Percentiles rank a stretch among this genome's conserved stretches.
Conservation (phyloP, 2,888 invertebrate genomes). For the Panorpa germanica region DNA sequence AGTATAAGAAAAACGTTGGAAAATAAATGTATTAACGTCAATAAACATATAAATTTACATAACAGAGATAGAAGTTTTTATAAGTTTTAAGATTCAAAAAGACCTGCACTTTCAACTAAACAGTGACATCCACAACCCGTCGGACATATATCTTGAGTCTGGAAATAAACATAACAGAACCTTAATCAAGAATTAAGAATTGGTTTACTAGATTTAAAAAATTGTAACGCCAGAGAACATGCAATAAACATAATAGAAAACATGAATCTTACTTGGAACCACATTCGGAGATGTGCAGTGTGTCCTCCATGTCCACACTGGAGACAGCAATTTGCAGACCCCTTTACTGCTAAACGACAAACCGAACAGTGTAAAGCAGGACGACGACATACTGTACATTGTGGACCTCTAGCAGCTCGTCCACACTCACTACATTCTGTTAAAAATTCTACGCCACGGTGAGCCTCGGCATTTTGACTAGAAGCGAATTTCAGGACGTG, state of each 20-base stretch:
- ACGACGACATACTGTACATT: slow-evolving; percentile 53
- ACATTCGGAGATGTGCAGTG: slow-evolving; percentile 60
- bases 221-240: background rate
- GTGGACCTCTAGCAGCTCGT: slow-evolving; percentile 42
- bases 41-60: too few species aligned
- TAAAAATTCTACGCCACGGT: slow-evolving; percentile 51
- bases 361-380: slow-evolving; percentile 63
- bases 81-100: slow-evolving; percentile 24
- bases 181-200: background rate
- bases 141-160: slow-evolving; percentile 59
- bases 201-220: background rate
- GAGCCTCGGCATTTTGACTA: slow-evolving; percentile 19
- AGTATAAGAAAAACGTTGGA: too few species aligned
- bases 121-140: slow-evolving; percentile 88
- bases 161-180: slow-evolving; percentile 17
- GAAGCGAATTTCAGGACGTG: slow-evolving; percentile 48
- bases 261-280: slow-evolving; percentile 38
- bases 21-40: too few species aligned
- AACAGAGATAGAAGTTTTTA: too few species aligned
- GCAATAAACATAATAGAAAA: background rate
- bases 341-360: slow-evolving; percentile 73
- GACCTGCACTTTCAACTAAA: slow-evolving; percentile 42
- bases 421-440: slow-evolving; percentile 54
- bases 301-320: slow-evolving; percentile 91
- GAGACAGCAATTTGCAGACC: slow-evolving; percentile 67